Conservation (phyloP, 2,797 vertebrate genomes). For the Pipistrellus nathusii region DNA sequence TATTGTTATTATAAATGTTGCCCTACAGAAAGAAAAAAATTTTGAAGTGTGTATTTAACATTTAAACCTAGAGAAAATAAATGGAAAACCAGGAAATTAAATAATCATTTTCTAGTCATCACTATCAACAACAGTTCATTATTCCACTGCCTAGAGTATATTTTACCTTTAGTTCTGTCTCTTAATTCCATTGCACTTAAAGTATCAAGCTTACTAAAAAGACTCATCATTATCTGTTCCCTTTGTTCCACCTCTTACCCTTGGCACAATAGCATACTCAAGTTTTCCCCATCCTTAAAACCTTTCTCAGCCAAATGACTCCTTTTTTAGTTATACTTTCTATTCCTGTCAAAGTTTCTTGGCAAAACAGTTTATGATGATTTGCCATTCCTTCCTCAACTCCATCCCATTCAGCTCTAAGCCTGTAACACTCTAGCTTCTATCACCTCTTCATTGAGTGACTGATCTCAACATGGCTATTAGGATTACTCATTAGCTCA, state of each 20-base stretch:
- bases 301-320: not conserved
- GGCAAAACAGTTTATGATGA: slow-evolving; percentile 3
- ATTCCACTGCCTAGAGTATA: not conserved
- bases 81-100: slow-evolving; percentile 36
- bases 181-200: not conserved
- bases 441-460: not conserved
- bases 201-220: not conserved
- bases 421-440: not conserved
- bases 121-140: slow-evolving; percentile 12
- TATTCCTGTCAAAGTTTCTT: slow-evolving; percentile 14
- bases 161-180: not conserved
- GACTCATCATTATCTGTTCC: not conserved
- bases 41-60: slow-evolving; percentile 42
- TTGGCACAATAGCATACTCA: not conserved
- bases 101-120: not conserved
- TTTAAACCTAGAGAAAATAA: slow-evolving; percentile 49
- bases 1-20: slow-evolving; percentile 1
- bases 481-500: not conserved
- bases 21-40: not conserved
- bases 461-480: not conserved
- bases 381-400: not conserved
- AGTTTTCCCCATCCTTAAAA: slow-evolving; percentile 10
- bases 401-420: not conserved
- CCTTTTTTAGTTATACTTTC: not conserved
- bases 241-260: not conserved